phyloP scores from a whole-genome alignment of 2,113 vertebrate species.

The Tychaedon coryphoeus region DNA sequence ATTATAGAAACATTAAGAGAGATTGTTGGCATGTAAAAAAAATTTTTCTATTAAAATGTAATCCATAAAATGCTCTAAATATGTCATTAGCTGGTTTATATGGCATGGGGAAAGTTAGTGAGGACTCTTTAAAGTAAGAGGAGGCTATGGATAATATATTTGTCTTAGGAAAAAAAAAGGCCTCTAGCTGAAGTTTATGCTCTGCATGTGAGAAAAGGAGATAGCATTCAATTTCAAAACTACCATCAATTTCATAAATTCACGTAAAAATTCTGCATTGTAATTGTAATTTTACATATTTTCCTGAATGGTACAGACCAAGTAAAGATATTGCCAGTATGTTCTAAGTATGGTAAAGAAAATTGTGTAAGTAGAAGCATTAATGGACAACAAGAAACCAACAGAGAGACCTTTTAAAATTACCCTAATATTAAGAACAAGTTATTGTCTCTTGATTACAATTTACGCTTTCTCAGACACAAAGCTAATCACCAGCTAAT shows the following conservation, averaged over 20 bases:
- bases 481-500: neutral
- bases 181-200: neutral
- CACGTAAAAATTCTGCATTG: neutral
- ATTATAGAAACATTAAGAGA: neutral
- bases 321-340: neutral
- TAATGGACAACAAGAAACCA: neutral
- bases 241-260: neutral
- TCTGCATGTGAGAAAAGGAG: neutral
- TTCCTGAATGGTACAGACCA: neutral
- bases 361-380: neutral
- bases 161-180: rapidly evolving
- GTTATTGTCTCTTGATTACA: neutral
- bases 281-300: neutral
- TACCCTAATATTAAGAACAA: neutral
- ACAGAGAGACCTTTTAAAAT: neutral
- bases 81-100: rapidly evolving
- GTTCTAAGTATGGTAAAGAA: neutral
- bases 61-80: neutral
- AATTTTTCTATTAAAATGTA: rapidly evolving
- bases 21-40: neutral
- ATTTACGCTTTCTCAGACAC: neutral
- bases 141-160: neutral
- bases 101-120: neutral
- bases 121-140: neutral
- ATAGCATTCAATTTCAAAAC: neutral